Evolutionary conservation across 2,113 vertebrate genomes (phyloP), one percentile per base, ranked within the genome.

Genomic region (Sula dactylatra): DNA sequence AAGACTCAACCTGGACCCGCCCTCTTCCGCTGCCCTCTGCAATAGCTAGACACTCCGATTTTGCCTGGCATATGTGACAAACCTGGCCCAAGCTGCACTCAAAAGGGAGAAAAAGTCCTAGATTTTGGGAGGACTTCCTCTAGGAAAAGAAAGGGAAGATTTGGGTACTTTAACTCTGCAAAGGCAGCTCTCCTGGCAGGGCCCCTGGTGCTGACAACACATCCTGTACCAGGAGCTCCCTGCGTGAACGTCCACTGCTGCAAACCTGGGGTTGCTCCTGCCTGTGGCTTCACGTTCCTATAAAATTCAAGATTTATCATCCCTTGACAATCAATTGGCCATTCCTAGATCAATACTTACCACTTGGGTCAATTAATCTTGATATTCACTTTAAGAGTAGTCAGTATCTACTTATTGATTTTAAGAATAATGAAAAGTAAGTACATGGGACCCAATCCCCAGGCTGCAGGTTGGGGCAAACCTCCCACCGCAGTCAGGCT

Each of bases 291-390:
- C 1, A 0, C 50, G 58, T 94, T 97, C 85, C 87, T 94, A 83
- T 97, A 91, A 95, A 90, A 89, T 34, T 94, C 80, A 91, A 96
- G 82, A 97, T 95, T 94, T 96, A 96, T 97, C 86, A 91, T 94
- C 86, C 87, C 95, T 52, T 93, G 92, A 67, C 90, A 74, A 97
- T 96, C 88, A 26, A 97, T 95, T 93, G 91, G 73, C 90, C 78
- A 83, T 95, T 97, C 65, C n/a, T 67, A 62, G 85, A 97, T 98
- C 97, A 97, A 97, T 98, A 97, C 72, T 94, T 95, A 96, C 96
- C 94, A 96, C 93, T 96, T 91, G 96, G 96, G 96, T 97, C 96
- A 97, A 97, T 97, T 98, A 97, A 98, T 98, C 97, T 97, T 97
- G 94, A 97, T 97, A 97, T 82, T 97, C 93, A 61, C 64, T 94